These are phyloP conservation scores for Callyntrura guangdongensis DNA, from an alignment of 2,888 invertebrate species.

Conservation along the genomic window DNA sequence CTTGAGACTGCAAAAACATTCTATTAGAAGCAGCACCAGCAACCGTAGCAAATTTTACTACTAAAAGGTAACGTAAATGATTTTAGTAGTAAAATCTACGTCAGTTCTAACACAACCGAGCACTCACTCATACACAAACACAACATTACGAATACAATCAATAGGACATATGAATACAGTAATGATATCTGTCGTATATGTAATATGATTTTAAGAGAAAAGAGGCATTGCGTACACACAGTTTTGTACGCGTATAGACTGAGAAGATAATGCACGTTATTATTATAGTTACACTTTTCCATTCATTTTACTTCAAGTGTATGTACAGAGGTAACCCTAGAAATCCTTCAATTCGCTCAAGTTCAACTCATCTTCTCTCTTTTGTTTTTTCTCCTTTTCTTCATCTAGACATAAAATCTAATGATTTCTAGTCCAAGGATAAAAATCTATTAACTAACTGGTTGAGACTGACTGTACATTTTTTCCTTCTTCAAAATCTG, in stretches of 20 bases:
- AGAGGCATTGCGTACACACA: background rate
- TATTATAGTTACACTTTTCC: background rate
- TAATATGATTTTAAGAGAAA: conserved; percentile 38
- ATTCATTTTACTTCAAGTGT: background rate
- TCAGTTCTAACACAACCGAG: too few relatives aligned
- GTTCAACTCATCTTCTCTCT: conserved; percentile 66
- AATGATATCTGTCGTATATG: background rate
- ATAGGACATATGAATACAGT: background rate
- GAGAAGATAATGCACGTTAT: too few relatives aligned
- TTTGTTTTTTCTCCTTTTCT: background rate
- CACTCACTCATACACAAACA: too few relatives aligned
- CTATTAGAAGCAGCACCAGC: conserved; percentile 31
- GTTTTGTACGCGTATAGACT: too few relatives aligned
- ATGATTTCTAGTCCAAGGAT: conserved; percentile 77
- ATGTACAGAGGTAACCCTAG: background rate
- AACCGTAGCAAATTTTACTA: background rate
- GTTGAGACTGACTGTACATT: conserved; percentile 8
- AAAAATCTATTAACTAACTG: conserved; percentile 57
- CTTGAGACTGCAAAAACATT: conserved; percentile 65
- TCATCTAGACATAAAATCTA: conserved; percentile 55
- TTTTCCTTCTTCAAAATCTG: background rate
- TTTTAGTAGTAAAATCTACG: too few relatives aligned
- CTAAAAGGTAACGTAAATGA: too few relatives aligned
- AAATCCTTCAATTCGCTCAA: conserved; percentile 69
- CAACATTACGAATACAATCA: background rate